phyloP scores from a whole-genome alignment of 2,888 invertebrate species.

The Neoscelio sp. region DNA sequence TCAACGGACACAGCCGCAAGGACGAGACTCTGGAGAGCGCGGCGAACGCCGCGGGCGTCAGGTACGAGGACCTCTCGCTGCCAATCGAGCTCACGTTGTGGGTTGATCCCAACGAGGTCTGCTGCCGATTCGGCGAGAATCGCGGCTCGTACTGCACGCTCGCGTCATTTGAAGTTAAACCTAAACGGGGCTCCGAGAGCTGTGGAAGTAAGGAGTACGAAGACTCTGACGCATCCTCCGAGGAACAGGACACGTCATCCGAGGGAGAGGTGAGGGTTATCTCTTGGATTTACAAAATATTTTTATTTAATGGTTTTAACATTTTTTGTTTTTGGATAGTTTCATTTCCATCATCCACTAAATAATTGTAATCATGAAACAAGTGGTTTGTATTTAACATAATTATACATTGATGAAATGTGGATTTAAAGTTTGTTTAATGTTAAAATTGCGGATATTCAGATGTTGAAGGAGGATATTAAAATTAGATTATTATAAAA shows the following conservation, averaged over 20 bases:
- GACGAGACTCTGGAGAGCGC: slow-evolving; percentile 88
- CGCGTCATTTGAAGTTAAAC: slow-evolving; percentile 84
- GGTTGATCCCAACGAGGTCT: slow-evolving; percentile 89
- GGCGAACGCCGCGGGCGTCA: slow-evolving; percentile 86
- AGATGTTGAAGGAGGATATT: no score
- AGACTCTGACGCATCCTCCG: slow-evolving; percentile 41
- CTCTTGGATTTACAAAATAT: no score
- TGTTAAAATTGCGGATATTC: no score
- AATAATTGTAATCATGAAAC: no score
- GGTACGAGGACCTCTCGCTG: slow-evolving; percentile 86
- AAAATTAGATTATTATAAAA: no score
- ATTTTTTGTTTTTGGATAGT: slow-evolving; percentile 22
- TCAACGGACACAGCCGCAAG: slow-evolving; percentile 87
- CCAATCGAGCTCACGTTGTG: slow-evolving; percentile 90
- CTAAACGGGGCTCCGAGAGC: slow-evolving; percentile 72
- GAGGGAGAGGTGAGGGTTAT: slow-evolving; percentile 52
- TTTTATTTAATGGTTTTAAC: no score
- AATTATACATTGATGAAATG: no score
- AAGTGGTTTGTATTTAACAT: no score
- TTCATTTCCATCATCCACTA: no score
- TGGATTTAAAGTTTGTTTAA: no score
- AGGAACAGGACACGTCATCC: slow-evolving; percentile 53
- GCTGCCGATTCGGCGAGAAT: slow-evolving; percentile 85
- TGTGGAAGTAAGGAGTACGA: slow-evolving; percentile 14
- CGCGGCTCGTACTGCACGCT: slow-evolving; percentile 87